Evolutionary conservation across 1,140 invertebrate species (phyloP).

Genomic region (Aphis gossypii): DNA sequence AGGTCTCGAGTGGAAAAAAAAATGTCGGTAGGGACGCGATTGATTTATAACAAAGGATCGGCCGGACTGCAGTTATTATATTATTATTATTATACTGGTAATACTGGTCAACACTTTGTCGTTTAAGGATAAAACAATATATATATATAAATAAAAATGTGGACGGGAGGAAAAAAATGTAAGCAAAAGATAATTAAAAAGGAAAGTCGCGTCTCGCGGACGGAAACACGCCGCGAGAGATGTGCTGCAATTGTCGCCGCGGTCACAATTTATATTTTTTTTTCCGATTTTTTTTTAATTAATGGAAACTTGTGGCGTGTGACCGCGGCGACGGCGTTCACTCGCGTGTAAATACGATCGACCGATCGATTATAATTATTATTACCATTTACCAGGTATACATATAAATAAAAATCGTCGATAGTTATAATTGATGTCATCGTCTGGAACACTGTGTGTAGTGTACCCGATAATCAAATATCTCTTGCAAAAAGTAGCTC

Average conservation of each 20-base stretch:
- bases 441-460: not conserved
- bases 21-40: not conserved
- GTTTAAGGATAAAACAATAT: conserved; percentile 25
- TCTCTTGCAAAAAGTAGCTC: not conserved
- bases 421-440: not conserved
- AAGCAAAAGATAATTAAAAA: not conserved
- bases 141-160: not conserved
- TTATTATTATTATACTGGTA: not conserved
- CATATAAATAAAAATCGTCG: not conserved
- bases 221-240: not conserved
- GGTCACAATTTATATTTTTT: not conserved
- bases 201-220: not conserved
- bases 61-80: not conserved
- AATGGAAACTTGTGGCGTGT: not conserved
- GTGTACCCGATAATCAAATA: not conserved
- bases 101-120: conserved; percentile 6
- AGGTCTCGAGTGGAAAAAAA: conserved; percentile 1
- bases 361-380: not conserved
- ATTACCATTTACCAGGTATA: not conserved
- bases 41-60: conserved; percentile 29
- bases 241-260: not conserved
- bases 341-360: not conserved
- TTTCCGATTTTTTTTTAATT: not conserved
- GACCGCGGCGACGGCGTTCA: not conserved
- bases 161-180: not conserved